These are phyloP conservation scores for Torymus texanus DNA, from an alignment of 2,888 invertebrate species.

Conservation along the genomic window DNA sequence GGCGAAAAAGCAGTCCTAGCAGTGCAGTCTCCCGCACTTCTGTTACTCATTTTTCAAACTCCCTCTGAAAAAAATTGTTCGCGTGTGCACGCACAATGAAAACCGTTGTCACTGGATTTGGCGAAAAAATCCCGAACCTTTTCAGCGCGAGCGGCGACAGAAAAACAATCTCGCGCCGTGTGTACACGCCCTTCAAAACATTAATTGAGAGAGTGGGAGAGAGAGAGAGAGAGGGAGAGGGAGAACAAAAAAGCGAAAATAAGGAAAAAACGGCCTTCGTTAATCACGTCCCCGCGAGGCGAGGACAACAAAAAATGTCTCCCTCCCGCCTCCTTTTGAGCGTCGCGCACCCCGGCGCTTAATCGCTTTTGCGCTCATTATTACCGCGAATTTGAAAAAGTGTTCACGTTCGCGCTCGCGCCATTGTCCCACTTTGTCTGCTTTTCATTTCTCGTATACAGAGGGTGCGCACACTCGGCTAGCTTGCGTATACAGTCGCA, in stretches of 20 bases:
- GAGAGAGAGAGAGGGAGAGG: background rate
- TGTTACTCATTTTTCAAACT: constrained; percentile 8
- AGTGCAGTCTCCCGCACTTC: background rate
- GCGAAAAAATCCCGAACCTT: constrained; percentile 1
- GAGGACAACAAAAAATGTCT: background rate
- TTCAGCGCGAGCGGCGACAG: background rate
- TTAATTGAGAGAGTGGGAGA: constrained; percentile 28
- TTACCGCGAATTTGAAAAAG: constrained; percentile 55
- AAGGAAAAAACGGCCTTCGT: constrained; percentile 54
- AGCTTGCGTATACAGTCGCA: constrained; percentile 55
- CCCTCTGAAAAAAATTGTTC: constrained; percentile 1
- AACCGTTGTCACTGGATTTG: background rate
- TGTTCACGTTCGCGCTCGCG: constrained; percentile 40
- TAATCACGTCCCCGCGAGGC: constrained; percentile 49
- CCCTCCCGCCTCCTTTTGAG: no score
- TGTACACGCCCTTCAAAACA: constrained; percentile 2
- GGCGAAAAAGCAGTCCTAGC: background rate
- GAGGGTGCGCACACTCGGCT: no score
- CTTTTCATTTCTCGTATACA: constrained; percentile 7
- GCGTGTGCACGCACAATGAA: constrained; percentile 2
- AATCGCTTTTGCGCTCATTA: constrained; percentile 50
- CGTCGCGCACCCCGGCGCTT: constrained; percentile 37
- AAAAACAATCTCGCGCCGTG: constrained; percentile 20
- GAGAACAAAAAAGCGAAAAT: background rate
- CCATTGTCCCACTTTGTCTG: constrained; percentile 57